These are phyloP conservation scores for Sebastes goodei DNA, from an alignment of 2,797 vertebrate genomes.

Conservation along the genomic window DNA sequence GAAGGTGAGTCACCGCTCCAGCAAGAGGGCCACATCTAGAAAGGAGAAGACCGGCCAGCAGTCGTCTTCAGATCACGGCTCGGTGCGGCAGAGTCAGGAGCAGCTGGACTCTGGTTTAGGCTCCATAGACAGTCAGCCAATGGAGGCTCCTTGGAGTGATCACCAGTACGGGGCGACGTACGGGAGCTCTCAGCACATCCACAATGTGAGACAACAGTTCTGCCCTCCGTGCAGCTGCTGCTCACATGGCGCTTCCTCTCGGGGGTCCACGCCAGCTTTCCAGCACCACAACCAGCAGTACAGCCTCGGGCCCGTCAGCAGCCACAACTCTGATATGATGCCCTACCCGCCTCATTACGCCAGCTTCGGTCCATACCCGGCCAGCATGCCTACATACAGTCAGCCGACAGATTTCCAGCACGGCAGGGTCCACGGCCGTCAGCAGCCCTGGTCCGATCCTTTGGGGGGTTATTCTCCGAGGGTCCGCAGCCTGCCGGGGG, in stretches of 20 bases:
- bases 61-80: conserved; percentile 12
- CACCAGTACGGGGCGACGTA: conserved; percentile 14
- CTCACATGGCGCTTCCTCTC: conserved; percentile 18
- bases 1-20: conserved; percentile 46
- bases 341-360: conserved; percentile 37
- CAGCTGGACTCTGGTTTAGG: conserved; percentile 82
- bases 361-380: conserved; percentile 41
- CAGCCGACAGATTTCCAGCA: conserved; percentile 51
- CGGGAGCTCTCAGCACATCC: conserved; percentile 15
- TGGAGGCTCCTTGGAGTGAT: conserved; percentile 50
- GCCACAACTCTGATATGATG: neutral
- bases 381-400: conserved; percentile 40
- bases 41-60: conserved; percentile 53
- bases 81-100: conserved; percentile 39
- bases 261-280: neutral
- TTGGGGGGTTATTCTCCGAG: conserved; percentile 1
- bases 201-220: conserved; percentile 19
- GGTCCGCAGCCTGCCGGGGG: neutral
- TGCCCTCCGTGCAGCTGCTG: conserved; percentile 62
- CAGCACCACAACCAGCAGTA: conserved; percentile 42
- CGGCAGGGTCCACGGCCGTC: conserved; percentile 17
- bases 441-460: conserved; percentile 68
- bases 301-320: neutral
- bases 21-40: conserved; percentile 47
- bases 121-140: conserved; percentile 72